Evolutionary conservation across 2,113 vertebrate species (phyloP).

Genomic region (Emydura subglobosa): DNA sequence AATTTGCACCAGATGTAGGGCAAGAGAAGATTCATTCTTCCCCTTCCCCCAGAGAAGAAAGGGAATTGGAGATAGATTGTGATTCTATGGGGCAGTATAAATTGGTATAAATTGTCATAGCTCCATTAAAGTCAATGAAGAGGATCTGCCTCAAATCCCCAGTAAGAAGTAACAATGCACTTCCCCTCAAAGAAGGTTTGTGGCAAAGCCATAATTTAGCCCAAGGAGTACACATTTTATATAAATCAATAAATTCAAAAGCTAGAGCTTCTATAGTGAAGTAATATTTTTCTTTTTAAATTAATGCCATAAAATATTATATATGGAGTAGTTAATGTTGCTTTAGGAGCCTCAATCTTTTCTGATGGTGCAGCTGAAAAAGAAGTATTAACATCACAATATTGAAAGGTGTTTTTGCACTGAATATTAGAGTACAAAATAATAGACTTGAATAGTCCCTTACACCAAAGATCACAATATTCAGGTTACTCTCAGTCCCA

Average conservation of each 20-base stretch:
- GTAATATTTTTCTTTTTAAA: background rate
- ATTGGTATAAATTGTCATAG: too few species aligned
- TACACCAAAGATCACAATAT: too few species aligned
- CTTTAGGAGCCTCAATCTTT: background rate
- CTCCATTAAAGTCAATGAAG: too few species aligned
- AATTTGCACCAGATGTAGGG: too few species aligned
- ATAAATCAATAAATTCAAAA: background rate
- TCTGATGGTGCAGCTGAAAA: background rate
- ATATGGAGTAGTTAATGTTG: rapidly evolving
- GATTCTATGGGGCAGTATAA: too few species aligned
- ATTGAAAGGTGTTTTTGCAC: background rate
- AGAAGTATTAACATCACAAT: background rate
- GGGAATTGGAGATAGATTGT: too few species aligned
- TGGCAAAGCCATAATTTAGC: background rate
- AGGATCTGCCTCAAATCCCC: background rate
- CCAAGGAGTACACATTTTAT: background rate
- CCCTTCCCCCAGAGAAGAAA: too few species aligned
- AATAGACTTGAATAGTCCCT: background rate
- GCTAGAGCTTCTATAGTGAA: background rate
- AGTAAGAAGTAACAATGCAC: background rate
- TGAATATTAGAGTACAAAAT: background rate
- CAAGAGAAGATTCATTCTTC: too few species aligned
- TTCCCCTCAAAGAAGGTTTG: background rate
- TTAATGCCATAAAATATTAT: background rate
- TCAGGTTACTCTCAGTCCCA: too few species aligned